These are phyloP conservation scores for Aleiodes sp. DNA, from an alignment of 1,140 invertebrate genomes.

Conservation along the genomic window DNA sequence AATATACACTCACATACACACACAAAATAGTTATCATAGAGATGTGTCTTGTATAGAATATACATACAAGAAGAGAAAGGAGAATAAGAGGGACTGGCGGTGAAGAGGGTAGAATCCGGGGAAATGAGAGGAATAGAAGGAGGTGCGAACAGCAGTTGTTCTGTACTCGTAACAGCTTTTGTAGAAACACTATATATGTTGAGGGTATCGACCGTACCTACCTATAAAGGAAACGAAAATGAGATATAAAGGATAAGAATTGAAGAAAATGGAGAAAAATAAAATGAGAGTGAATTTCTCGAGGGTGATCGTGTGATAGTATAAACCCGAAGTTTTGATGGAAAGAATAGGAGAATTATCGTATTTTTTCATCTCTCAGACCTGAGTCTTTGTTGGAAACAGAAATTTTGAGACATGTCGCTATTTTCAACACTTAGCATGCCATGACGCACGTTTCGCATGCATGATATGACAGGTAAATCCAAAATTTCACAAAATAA, in stretches of 20 bases:
- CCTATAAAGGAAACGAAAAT: slow-evolving; percentile 12
- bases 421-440: too few relatives aligned
- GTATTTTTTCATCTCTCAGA: too few relatives aligned
- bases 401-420: too few relatives aligned
- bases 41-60: background rate
- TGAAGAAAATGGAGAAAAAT: background rate
- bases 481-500: too few relatives aligned
- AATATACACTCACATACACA: too few relatives aligned
- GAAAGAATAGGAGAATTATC: background rate
- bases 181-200: background rate
- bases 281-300: background rate
- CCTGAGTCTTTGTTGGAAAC: too few relatives aligned
- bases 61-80: background rate
- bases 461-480: too few relatives aligned
- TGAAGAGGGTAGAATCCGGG: background rate
- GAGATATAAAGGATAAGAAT: slow-evolving; percentile 6
- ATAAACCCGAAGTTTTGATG: background rate
- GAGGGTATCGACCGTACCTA: background rate
- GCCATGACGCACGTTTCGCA: too few relatives aligned
- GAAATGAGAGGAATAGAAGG: background rate
- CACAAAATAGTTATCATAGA: background rate
- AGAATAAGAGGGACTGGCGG: background rate
- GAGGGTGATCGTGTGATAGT: background rate
- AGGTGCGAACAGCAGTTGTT: slow-evolving; percentile 21
- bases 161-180: slow-evolving; percentile 9